A percentile compares a stretch with the other conserved stretches of the same genome.
These are phyloP conservation scores for Drosophila ficusphila DNA, from an alignment of 1,140 invertebrate genomes.

Conservation along the genomic window DNA sequence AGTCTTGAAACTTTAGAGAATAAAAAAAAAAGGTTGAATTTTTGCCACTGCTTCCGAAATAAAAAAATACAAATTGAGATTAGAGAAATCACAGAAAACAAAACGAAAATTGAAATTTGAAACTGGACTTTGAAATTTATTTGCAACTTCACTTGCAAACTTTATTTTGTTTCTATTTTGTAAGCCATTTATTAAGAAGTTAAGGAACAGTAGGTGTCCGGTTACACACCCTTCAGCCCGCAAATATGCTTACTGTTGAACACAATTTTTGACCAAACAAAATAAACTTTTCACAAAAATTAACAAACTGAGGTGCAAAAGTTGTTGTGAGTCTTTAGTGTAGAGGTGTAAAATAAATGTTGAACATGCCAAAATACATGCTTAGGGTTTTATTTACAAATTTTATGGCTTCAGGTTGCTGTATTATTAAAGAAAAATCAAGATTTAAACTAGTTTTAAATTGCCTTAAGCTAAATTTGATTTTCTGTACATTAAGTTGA, in stretches of 20 bases:
- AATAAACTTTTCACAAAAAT: background rate
- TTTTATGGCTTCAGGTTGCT: background rate
- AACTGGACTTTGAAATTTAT: background rate
- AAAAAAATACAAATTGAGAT: background rate
- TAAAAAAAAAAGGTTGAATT: background rate
- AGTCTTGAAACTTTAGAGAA: background rate
- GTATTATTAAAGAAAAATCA: too few species aligned
- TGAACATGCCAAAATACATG: background rate
- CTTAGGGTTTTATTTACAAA: background rate
- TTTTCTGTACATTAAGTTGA: too few species aligned
- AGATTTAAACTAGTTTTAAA: too few species aligned
- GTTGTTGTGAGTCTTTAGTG: background rate
- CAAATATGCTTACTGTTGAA: background rate
- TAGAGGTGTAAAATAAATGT: background rate
- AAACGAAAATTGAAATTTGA: background rate
- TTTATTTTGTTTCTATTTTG: background rate
- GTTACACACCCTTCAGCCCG: background rate
- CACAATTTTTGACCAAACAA: background rate
- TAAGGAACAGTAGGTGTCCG: background rate
- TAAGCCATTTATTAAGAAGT: background rate
- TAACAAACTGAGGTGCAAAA: background rate
- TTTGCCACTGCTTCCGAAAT: too few species aligned
- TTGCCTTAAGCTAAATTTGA: too few species aligned
- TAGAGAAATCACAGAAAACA: background rate
- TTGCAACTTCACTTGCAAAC: background rate